Conservation (phyloP, 2,888 invertebrate genomes). For the Parascotia fuliginaria region DNA sequence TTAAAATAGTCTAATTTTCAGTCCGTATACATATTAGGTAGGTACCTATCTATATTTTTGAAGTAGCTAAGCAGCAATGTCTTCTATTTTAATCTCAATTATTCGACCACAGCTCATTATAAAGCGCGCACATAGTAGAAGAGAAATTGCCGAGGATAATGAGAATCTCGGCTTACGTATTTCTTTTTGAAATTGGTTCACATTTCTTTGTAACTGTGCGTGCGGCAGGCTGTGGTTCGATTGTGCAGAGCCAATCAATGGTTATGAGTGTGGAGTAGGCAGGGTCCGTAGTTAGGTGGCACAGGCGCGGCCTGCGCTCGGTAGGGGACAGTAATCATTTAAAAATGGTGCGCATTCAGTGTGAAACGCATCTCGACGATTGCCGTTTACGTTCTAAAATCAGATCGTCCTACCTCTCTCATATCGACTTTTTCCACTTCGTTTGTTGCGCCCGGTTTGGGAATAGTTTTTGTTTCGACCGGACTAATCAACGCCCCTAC, state of each 20-base stretch:
- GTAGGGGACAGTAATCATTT: conserved; percentile 68
- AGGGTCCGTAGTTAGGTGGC: conserved; percentile 33
- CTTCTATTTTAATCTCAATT: conserved; percentile 49
- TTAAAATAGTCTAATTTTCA: too few species aligned
- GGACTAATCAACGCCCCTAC: conserved; percentile 81
- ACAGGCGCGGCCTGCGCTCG: conserved; percentile 15
- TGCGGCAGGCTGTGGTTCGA: conserved; percentile 64
- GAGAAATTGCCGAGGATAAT: conserved; percentile 58
- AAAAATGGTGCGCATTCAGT: conserved; percentile 73
- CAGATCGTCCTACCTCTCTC: conserved; percentile 69
- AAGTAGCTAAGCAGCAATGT: conserved; percentile 26
- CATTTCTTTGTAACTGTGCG: conserved; percentile 73
- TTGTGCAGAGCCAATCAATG: conserved; percentile 75
- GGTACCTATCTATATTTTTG: conserved; percentile 18
- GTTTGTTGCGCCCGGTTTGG: conserved; percentile 76
- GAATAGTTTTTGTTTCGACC: conserved; percentile 82
- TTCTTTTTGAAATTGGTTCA: conserved; percentile 77
- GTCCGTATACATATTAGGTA: too few species aligned
- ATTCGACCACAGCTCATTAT: conserved; percentile 49
- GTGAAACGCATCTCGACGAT: conserved; percentile 78
- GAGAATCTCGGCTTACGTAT: conserved; percentile 71
- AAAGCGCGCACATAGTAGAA: conserved; percentile 49
- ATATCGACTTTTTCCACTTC: conserved; percentile 84
- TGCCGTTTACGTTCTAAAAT: conserved; percentile 79
- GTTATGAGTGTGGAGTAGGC: conserved; percentile 60